These are phyloP conservation scores for Neoniphon sammara DNA, from an alignment of 2,797 vertebrate genomes.

Conservation along the genomic window DNA sequence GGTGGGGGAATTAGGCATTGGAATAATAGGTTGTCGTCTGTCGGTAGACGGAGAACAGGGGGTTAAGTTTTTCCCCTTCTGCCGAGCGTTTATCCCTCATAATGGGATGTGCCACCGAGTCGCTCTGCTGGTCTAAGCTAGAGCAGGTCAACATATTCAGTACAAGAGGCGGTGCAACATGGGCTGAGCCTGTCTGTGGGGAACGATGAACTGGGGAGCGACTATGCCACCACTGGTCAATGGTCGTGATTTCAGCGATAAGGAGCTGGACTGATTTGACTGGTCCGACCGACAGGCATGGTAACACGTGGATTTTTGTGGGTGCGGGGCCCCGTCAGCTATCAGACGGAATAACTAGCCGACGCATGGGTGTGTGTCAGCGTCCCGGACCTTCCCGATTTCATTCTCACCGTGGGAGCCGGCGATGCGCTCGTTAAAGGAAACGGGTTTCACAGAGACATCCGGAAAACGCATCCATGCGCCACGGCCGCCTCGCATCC, in stretches of 20 bases:
- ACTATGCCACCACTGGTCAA: slow-evolving; percentile 42
- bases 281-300: slow-evolving; percentile 41
- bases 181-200: slow-evolving; percentile 64
- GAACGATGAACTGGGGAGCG: slow-evolving; percentile 44
- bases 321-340: slow-evolving; percentile 25
- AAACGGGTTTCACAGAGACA: slow-evolving; percentile 67
- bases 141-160: slow-evolving; percentile 77
- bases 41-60: slow-evolving; percentile 61
- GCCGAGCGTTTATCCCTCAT: slow-evolving; percentile 73
- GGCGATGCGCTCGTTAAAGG: slow-evolving; percentile 70
- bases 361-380: slow-evolving; percentile 31
- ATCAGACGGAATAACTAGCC: slow-evolving; percentile 27
- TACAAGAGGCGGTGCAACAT: slow-evolving; percentile 71
- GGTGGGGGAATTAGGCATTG: neutral
- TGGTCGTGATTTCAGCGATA: slow-evolving; percentile 49
- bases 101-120: slow-evolving; percentile 81
- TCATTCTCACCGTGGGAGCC: slow-evolving; percentile 35
- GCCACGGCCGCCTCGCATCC: slow-evolving; percentile 67
- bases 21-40: neutral
- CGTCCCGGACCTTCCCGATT: slow-evolving; percentile 14
- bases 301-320: slow-evolving; percentile 69
- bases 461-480: slow-evolving; percentile 78
- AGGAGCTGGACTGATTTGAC: slow-evolving; percentile 5
- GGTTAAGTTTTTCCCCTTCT: slow-evolving; percentile 76
- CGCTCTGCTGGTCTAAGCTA: slow-evolving; percentile 71